Evolutionary conservation across 1,140 invertebrate genomes (phyloP), one percentile per base, ranked within the genome.

Genomic region (Choristoneura fumiferana): DNA sequence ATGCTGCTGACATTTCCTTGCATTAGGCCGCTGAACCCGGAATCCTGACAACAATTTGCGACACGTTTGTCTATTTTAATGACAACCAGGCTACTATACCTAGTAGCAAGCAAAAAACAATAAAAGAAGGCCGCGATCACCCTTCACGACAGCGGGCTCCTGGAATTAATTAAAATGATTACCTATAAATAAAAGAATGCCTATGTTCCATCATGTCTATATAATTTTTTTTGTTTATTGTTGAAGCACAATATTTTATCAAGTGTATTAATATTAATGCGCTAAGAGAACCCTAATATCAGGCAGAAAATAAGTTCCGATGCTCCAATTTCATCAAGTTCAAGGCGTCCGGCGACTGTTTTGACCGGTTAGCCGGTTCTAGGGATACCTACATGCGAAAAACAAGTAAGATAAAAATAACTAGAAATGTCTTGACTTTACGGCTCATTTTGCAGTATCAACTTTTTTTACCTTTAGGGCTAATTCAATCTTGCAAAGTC

Each of bases 1-100:
- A 70, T 68, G 65, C 37, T 54, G 65, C 63, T 86, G 84, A 86
- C 81, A 87, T 87, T 87, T 84, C 63, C 71, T 57, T 54, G 34
- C 60, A 63, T 60, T 76, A 65, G 65, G 72, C 58, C 58, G 57
- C 71, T 83, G 76, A 84, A 87, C 80, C 84, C 80, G 81, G 80
- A 82, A 83, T 81, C 63, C 72, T 66, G 36, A 65, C 45, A 57
- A 71, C 64, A 72, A 73, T 65, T 66, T 65, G 52, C 40, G 18
- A 37, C 29, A 22, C 40, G 29, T 8, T 57, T 54, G 35, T 40
- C 58, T 55, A 61, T 61, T 52, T 59, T 18, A 49, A 49, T 49
- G 43, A 22, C 43, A 33, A 13, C 43, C 43, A 14, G 43, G 37
- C 37, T 39, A 39, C n/a, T n/a, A n/a, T n/a, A n/a, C 10, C 12